These are phyloP conservation scores for Embiotoca jacksoni DNA, from an alignment of 2,113 vertebrate genomes.

Conservation along the genomic window DNA sequence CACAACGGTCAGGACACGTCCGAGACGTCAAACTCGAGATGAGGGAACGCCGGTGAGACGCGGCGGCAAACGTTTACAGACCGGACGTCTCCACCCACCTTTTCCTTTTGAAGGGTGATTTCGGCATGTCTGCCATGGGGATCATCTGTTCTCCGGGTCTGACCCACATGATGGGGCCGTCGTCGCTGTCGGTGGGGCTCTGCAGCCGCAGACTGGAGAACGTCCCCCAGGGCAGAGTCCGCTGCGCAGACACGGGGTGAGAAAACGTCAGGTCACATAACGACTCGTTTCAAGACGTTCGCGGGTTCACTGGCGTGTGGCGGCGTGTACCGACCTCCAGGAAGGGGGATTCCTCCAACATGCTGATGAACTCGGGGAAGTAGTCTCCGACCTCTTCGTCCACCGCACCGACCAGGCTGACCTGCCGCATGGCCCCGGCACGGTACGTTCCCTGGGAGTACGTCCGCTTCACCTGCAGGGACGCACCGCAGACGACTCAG, in stretches of 20 bases:
- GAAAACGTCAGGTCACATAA: conserved; percentile 14
- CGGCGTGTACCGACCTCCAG: conserved; percentile 64
- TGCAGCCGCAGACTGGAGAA: conserved; percentile 80
- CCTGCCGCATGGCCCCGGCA: conserved; percentile 81
- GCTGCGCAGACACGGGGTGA: conserved; percentile 49
- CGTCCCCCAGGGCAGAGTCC: conserved; percentile 80
- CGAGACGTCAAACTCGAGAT: too few relatives aligned
- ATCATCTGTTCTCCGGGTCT: conserved; percentile 82
- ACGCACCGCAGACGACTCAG: not conserved
- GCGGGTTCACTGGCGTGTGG: not conserved
- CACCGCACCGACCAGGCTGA: conserved; percentile 80
- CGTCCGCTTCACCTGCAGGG: conserved; percentile 77
- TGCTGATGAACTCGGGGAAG: conserved; percentile 79
- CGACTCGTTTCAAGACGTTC: not conserved
- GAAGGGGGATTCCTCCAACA: conserved; percentile 79
- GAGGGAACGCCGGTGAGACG: not conserved
- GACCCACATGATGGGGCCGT: conserved; percentile 83
- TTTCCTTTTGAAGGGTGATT: conserved; percentile 82
- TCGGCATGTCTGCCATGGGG: conserved; percentile 82
- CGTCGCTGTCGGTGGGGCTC: conserved; percentile 80
- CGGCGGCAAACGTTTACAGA: not conserved
- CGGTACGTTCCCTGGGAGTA: conserved; percentile 81
- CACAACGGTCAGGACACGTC: conserved; percentile 7
- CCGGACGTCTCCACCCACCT: conserved; percentile 55
- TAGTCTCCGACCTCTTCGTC: conserved; percentile 81